phyloP scores from a whole-genome alignment of 2,797 vertebrate genomes.

The Micropoecilia bifurca region DNA sequence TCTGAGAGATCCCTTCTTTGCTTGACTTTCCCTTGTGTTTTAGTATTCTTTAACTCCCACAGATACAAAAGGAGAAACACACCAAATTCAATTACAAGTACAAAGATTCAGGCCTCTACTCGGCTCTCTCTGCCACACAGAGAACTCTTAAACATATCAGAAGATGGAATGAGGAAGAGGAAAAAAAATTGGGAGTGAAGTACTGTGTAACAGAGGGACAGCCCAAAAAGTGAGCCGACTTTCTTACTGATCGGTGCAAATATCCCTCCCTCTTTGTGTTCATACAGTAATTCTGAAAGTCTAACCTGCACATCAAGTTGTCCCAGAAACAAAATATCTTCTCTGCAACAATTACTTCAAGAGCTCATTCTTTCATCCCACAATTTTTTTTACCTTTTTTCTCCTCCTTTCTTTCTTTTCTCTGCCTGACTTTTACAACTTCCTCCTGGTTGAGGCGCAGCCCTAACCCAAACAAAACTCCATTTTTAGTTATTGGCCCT shows the following conservation, averaged over 20 bases:
- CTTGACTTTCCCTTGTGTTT: constrained; percentile 68
- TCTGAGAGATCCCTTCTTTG: constrained; percentile 69
- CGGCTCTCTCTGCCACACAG: constrained; percentile 37
- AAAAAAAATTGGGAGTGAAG: constrained; percentile 35
- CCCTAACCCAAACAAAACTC: constrained; percentile 91
- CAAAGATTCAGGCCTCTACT: constrained; percentile 49
- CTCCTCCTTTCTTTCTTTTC: constrained; percentile 57
- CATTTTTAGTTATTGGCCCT: constrained; percentile 91
- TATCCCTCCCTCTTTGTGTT: neutral
- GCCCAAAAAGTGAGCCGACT: constrained; percentile 18
- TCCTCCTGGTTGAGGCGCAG: constrained; percentile 85
- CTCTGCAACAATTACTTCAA: constrained; percentile 77
- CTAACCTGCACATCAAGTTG: constrained; percentile 46
- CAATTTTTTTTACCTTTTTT: constrained; percentile 49
- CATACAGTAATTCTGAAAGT: neutral
- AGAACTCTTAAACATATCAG: constrained; percentile 59
- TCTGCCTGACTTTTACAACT: constrained; percentile 85
- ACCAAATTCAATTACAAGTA: constrained; percentile 76
- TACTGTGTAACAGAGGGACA: neutral
- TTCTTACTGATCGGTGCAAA: constrained; percentile 29
- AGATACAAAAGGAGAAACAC: constrained; percentile 63
- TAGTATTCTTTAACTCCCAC: constrained; percentile 53
- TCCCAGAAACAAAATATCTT: constrained; percentile 69
- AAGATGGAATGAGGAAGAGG: constrained; percentile 30
- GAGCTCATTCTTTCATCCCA: constrained; percentile 60